Evolutionary conservation across 2,797 vertebrate species (phyloP).

Genomic region (Australoheros facetus): DNA sequence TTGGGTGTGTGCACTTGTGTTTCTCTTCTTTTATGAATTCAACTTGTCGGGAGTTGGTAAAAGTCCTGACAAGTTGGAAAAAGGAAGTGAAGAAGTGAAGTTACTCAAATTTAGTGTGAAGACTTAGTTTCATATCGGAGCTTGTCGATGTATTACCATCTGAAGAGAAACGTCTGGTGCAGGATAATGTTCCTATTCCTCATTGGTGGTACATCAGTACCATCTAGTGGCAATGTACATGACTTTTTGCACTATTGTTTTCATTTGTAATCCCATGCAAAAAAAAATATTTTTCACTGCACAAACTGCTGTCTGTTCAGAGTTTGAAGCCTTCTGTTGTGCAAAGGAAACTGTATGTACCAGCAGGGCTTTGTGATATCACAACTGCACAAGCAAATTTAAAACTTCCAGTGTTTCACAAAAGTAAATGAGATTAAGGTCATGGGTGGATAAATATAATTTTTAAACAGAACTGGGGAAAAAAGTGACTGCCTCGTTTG

Average conservation of each 20-base stretch:
- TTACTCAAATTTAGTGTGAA: neutral
- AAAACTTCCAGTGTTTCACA: neutral
- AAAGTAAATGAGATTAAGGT: neutral
- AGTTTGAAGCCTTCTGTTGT: neutral
- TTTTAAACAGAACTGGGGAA: neutral
- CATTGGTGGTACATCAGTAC: slow-evolving; percentile 35
- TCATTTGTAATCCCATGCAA: neutral
- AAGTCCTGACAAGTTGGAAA: too few relatives aligned
- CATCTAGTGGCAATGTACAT: slow-evolving; percentile 49
- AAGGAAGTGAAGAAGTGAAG: neutral
- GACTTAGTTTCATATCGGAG: neutral
- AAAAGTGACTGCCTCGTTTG: neutral
- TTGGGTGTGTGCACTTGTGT: neutral
- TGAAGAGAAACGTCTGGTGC: neutral
- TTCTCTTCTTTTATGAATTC: neutral
- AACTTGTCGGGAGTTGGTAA: neutral
- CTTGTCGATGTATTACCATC: neutral
- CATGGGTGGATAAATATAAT: neutral
- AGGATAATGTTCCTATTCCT: neutral
- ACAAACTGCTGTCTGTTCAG: neutral
- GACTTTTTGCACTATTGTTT: neutral
- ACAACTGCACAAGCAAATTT: neutral
- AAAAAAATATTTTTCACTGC: neutral
- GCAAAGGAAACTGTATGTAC: neutral
- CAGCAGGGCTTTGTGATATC: neutral